A percentile compares a stretch with the other conserved stretches of the same genome.
Evolutionary conservation across 2,113 vertebrate species (phyloP).

Genomic region (Agelaius tricolor): DNA sequence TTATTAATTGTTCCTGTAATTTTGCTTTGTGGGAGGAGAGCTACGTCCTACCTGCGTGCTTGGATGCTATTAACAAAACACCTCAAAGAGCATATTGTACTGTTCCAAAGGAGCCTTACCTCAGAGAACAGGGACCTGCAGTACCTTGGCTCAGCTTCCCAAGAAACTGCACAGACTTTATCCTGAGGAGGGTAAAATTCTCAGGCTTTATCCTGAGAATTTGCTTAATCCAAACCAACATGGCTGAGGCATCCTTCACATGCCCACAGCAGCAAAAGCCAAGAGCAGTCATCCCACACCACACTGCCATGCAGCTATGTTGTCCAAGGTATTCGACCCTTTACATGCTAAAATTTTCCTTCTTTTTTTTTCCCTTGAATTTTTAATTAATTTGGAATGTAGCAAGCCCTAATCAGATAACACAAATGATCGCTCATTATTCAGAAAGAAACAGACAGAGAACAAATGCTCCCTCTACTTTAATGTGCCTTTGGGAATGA

Average conservation of each 20-base stretch:
- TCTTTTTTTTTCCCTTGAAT: not conserved
- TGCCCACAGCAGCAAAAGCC: not conserved
- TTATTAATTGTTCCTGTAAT: conserved; percentile 31
- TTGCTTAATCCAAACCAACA: not conserved
- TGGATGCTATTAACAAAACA: conserved; percentile 15
- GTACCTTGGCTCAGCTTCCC: conserved; percentile 1
- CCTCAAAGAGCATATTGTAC: not conserved
- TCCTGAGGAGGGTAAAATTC: not conserved
- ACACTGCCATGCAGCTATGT: not conserved
- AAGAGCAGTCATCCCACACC: not conserved
- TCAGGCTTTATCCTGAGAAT: not conserved
- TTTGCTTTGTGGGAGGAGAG: conserved; percentile 4
- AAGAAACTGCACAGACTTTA: not conserved
- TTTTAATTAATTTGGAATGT: not conserved
- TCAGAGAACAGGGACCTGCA: not conserved
- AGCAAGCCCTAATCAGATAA: conserved; percentile 4
- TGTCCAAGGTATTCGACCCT: not conserved
- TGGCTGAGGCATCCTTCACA: not conserved
- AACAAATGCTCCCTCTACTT: not conserved
- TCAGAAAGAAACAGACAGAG: conserved; percentile 5
- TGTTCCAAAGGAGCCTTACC: conserved; percentile 16
- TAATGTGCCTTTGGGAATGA: not conserved
- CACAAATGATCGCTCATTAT: not conserved
- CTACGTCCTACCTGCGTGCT: not conserved
- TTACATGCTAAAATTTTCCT: not conserved